Evolutionary conservation across 2,888 invertebrate species (phyloP).

Genomic region (Rhagophthalmus giganteus): DNA sequence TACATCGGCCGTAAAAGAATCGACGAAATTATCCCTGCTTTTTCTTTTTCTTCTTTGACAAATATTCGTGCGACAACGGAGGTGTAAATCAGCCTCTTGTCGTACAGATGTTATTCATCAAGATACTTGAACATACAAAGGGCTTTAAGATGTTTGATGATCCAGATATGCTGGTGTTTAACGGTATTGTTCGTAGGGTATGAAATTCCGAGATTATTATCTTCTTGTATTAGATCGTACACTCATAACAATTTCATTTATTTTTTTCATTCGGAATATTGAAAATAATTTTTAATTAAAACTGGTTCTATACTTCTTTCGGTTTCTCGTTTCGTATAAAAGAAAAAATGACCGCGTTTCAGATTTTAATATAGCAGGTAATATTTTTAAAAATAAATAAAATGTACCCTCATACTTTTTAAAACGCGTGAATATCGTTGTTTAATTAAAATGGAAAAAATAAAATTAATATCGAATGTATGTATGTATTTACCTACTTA

Average conservation of each 20-base stretch:
- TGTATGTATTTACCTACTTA: slow-evolving; percentile 8
- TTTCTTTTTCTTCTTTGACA: not conserved
- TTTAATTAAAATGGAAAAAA: not conserved
- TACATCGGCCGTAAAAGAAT: no score
- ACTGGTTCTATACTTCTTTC: slow-evolving; percentile 18
- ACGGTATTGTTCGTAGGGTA: slow-evolving; percentile 36
- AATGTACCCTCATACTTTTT: no score
- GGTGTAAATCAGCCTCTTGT: slow-evolving; percentile 33
- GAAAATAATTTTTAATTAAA: slow-evolving; percentile 19
- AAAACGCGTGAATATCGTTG: no score
- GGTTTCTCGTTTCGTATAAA: not conserved
- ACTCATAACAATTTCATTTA: slow-evolving; percentile 5
- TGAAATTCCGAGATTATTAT: slow-evolving; percentile 21
- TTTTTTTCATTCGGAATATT: slow-evolving; percentile 12
- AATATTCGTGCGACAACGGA: slow-evolving; percentile 9
- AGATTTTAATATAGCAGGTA: not conserved
- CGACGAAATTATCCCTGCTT: no score
- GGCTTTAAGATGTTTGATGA: slow-evolving; percentile 38
- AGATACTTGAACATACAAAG: slow-evolving; percentile 37
- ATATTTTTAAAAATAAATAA: no score
- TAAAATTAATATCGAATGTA: not conserved
- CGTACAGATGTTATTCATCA: slow-evolving; percentile 34
- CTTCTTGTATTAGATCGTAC: slow-evolving; percentile 10
- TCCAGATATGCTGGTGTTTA: slow-evolving; percentile 38
- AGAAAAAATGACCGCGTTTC: not conserved